Evolutionary conservation across 2,888 invertebrate species (phyloP).

Genomic region (Ophioninae sp.): DNA sequence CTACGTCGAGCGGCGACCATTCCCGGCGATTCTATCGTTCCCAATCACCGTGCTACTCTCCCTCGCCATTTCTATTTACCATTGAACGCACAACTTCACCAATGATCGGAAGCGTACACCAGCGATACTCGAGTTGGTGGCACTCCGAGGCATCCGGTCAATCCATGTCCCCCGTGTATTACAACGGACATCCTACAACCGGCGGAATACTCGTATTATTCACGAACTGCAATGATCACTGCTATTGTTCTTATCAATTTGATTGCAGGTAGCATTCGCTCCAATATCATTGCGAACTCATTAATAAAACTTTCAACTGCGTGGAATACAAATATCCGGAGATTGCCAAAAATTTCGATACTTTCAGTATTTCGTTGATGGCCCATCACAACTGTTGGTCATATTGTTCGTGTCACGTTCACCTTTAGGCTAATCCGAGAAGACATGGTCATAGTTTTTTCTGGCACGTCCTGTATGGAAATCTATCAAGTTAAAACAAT

Average conservation of each 20-base stretch:
- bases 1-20: conserved; percentile 28
- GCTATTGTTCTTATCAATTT: conserved; percentile 51
- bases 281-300: conserved; percentile 29
- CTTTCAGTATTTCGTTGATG: background rate
- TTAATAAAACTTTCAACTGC: background rate
- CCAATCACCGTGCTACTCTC: conserved; percentile 42
- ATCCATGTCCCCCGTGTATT: conserved; percentile 40
- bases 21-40: conserved; percentile 42
- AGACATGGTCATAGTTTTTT: no score
- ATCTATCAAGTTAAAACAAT: no score
- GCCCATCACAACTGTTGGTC: background rate
- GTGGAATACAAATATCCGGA: background rate
- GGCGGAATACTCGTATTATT: conserved; percentile 34
- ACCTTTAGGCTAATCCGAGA: no score
- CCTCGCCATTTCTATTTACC: conserved; percentile 30
- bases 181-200: conserved; percentile 35
- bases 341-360: background rate
- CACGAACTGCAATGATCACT: conserved; percentile 43
- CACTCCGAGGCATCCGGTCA: conserved; percentile 15
- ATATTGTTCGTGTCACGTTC: background rate
- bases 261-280: conserved; percentile 34
- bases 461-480: no score
- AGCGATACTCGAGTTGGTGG: conserved; percentile 27
- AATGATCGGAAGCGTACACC: conserved; percentile 46
- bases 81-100: conserved; percentile 34